These are phyloP conservation scores for Apaloderma vittatum DNA, from an alignment of 2,113 vertebrate genomes.

Conservation along the genomic window DNA sequence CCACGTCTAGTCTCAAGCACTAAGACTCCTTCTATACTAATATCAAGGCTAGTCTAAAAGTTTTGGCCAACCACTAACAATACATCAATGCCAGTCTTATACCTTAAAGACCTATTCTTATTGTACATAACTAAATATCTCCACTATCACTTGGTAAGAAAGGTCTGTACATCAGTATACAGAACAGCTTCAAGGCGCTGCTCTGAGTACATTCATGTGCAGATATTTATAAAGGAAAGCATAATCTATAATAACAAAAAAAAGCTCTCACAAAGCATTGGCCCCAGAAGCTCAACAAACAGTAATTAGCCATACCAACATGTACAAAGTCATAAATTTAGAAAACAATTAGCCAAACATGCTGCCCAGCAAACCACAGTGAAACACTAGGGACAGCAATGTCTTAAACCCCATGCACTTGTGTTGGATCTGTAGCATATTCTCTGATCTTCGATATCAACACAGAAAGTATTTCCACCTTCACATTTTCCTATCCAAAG, in stretches of 20 bases:
- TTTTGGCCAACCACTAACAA: not conserved
- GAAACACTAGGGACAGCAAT: not conserved
- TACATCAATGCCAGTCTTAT: not conserved
- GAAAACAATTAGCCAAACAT: not conserved
- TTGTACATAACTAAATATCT: not conserved
- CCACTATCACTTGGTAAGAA: not conserved
- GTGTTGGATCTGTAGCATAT: not conserved
- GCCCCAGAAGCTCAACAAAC: not conserved
- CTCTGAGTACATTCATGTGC: accelerated
- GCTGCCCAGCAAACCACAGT: not conserved
- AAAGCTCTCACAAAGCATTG: accelerated
- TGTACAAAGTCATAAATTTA: not conserved
- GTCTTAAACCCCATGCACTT: not conserved
- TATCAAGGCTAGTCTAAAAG: not conserved
- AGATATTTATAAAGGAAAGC: not conserved
- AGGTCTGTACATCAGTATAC: not conserved
- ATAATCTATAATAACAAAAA: not conserved
- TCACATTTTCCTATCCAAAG: not conserved
- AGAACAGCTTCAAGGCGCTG: not conserved
- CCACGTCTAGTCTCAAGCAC: not conserved
- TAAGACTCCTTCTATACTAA: not conserved
- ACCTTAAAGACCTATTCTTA: not conserved
- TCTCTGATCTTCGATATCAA: not conserved
- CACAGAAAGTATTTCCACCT: not conserved
- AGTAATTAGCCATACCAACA: not conserved